Conservation (phyloP, 2,113 vertebrate genomes). For the Spheniscus mendiculus region DNA sequence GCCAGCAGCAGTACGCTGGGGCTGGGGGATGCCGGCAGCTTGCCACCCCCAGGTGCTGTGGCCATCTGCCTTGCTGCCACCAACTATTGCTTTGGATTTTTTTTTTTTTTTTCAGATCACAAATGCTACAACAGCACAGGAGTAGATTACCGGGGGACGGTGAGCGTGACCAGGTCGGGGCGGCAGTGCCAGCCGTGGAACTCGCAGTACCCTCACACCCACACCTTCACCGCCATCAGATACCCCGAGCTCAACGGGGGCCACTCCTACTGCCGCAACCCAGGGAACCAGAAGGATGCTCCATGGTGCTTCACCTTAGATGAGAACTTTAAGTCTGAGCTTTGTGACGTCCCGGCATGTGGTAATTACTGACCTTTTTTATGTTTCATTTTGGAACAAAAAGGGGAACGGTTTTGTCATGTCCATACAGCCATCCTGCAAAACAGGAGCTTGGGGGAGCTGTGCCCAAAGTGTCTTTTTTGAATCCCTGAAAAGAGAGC, state of each 20-base stretch:
- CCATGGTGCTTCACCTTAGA: slow-evolving; percentile 99
- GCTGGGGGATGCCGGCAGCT: background rate
- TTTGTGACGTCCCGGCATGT: slow-evolving; percentile 92
- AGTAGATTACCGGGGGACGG: slow-evolving; percentile 90
- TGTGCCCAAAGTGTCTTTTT: background rate
- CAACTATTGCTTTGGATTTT: background rate
- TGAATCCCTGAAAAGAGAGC: background rate
- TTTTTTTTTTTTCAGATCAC: slow-evolving; percentile 82
- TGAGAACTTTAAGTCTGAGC: slow-evolving; percentile 91
- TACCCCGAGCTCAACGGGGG: slow-evolving; percentile 94
- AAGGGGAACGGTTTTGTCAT: background rate
- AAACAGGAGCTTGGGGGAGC: background rate
- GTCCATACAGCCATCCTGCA: rapidly evolving
- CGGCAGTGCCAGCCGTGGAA: slow-evolving; percentile 99
- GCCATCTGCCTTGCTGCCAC: background rate
- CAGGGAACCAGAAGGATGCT: slow-evolving; percentile 90
- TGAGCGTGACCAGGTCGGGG: slow-evolving; percentile 90
- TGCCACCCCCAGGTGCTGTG: rapidly evolving
- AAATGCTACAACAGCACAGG: slow-evolving; percentile 94
- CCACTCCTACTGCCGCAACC: slow-evolving; percentile 98
- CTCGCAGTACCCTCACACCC: slow-evolving; percentile 96
- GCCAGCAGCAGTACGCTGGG: background rate
- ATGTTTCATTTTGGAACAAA: background rate
- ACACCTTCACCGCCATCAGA: slow-evolving; percentile 87
- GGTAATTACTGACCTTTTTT: slow-evolving; percentile 73